phyloP scores from a whole-genome alignment of 2,113 vertebrate species.

The Petrocephalus microphthalmus region DNA sequence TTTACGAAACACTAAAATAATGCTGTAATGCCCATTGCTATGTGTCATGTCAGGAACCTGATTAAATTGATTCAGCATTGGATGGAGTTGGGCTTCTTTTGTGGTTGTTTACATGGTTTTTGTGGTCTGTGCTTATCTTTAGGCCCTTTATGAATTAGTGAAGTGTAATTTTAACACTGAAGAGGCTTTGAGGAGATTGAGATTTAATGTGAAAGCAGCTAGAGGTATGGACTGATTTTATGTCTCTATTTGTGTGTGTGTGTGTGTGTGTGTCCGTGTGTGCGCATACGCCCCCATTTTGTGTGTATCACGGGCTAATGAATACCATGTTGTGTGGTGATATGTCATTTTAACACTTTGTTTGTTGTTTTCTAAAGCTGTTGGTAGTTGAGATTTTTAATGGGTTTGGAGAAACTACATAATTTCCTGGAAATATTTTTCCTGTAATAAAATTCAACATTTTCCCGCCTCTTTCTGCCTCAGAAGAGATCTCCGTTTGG shows the following conservation, averaged over 20 bases:
- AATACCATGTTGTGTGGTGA: neutral
- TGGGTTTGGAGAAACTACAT: neutral
- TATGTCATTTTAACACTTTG: neutral
- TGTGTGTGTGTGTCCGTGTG: neutral
- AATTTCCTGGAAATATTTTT: neutral
- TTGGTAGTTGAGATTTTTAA: neutral
- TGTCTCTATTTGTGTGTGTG: too few relatives aligned
- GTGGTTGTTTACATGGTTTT: neutral
- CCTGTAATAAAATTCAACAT: neutral
- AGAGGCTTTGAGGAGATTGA: conserved; percentile 84
- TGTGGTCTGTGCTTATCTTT: conserved; percentile 29
- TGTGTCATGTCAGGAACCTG: neutral
- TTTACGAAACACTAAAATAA: neutral
- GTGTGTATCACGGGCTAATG: neutral
- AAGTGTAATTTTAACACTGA: conserved; percentile 93
- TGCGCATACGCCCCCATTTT: neutral
- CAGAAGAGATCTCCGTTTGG: conserved; percentile 92
- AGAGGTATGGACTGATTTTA: conserved; percentile 69
- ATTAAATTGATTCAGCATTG: neutral
- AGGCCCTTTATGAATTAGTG: conserved; percentile 94
- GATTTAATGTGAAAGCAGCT: conserved; percentile 88
- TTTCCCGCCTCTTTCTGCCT: conserved; percentile 20
- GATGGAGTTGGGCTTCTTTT: too few relatives aligned
- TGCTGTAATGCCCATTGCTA: neutral
- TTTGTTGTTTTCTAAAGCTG: neutral